Evolutionary conservation across 2,113 vertebrate species (phyloP), one percentile per base, ranked within the genome.

Genomic region (Bambusicola thoracicus): DNA sequence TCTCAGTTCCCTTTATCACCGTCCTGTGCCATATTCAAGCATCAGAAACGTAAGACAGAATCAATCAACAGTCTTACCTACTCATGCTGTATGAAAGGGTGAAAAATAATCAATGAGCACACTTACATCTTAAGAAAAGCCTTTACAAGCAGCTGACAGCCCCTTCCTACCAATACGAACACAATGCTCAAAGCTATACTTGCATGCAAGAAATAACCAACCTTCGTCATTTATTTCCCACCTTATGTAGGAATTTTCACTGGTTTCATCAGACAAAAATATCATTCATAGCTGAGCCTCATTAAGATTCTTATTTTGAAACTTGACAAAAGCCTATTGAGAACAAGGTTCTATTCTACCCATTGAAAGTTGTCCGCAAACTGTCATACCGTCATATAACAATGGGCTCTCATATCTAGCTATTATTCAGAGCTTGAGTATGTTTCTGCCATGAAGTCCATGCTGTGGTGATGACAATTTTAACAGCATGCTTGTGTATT

Each of bases 351-450:
- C 41, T 80, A 66, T 27, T 80, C 49, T 19, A 62, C 22, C 44
- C 68, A 69, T 69, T 4, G 2, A 29, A 76, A 80, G 73, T 25
- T 43, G 73, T 77, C 49, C 24, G 27, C 81, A 80, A 67, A 43
- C 19, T n/a, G 14, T 61, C 25, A 58, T 10, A 8, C 85, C 48
- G 74, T 19, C 0, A 0, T 0, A 0, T 43, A 80, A 86, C 20
- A 86, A 53, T 10, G 27, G 16, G 27, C 27, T 87, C 5, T 73
- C 43, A 48, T 10, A 79, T 30, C 40, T 53, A 69, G 43, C 18
- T 67, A 2, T 49, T 66, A 75, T 88, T 74, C 1, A 63, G 36
- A 24, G n/a, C 59, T 44, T 62, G 30, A 66, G 27, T 32, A 38
- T 58, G 32, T 44, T 92, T 90, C 49, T 77, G 49, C 8, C 55